These are phyloP conservation scores for Volucella zonaria DNA, from an alignment of 2,888 invertebrate species.

Conservation along the genomic window DNA sequence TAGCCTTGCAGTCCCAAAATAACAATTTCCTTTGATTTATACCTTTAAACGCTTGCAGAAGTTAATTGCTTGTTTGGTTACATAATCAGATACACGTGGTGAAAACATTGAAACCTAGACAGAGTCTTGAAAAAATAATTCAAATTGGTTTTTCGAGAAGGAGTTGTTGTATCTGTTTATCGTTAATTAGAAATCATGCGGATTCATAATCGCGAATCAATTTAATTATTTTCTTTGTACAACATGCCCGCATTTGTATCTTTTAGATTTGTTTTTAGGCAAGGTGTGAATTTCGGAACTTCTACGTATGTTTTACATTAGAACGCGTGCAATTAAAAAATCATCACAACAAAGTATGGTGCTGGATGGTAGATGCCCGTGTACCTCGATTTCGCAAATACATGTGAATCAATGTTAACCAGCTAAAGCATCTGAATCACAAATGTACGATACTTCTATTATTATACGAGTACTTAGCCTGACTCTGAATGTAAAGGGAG, in stretches of 20 bases:
- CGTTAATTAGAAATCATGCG: conserved; percentile 39
- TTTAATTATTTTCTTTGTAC: conserved; percentile 10
- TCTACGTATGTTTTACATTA: conserved; percentile 17
- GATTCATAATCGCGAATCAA: conserved; percentile 44
- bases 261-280: background rate
- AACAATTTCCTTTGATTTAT: conserved; percentile 25
- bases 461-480: background rate
- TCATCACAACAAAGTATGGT: conserved; percentile 42
- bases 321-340: conserved; percentile 57
- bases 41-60: conserved; percentile 8
- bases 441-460: background rate
- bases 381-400: background rate
- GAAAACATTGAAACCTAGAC: too few species aligned
- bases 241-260: background rate
- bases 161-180: background rate
- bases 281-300: conserved; percentile 2
- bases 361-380: conserved; percentile 6
- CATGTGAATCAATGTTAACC: conserved; percentile 25
- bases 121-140: background rate
- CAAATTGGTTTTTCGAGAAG: background rate
- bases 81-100: background rate
- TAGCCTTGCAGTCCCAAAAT: background rate
- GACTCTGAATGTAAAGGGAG: background rate
- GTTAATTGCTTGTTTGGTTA: conserved; percentile 34
- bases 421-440: conserved; percentile 8